A percentile compares a stretch with the other conserved stretches of the same genome.
Conservation (phyloP, 2,888 invertebrate species). For the Clostera curtula region DNA sequence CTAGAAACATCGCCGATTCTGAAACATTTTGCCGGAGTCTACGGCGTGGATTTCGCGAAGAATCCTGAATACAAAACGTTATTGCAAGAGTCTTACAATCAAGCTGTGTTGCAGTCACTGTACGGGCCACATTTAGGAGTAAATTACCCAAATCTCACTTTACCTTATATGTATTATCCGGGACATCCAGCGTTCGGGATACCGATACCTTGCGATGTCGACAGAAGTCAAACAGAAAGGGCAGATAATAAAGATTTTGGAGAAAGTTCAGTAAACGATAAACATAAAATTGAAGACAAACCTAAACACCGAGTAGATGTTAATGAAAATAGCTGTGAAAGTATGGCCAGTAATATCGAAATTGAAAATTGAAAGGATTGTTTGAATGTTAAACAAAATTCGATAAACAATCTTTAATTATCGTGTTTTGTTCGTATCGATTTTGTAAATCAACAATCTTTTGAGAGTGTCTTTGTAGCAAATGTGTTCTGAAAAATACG, state of each 20-base stretch:
- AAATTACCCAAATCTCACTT: constrained; percentile 57
- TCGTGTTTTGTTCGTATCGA: no score
- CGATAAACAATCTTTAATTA: constrained; percentile 4
- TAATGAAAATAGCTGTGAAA: constrained; percentile 65
- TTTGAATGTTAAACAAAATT: not conserved
- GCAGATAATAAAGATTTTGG: constrained; percentile 32
- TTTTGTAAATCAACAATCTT: no score
- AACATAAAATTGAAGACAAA: constrained; percentile 39
- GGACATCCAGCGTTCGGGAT: constrained; percentile 58
- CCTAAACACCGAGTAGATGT: constrained; percentile 40
- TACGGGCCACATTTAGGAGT: constrained; percentile 66
- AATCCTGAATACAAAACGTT: constrained; percentile 66
- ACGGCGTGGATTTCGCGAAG: constrained; percentile 65
- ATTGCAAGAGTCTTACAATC: constrained; percentile 66
- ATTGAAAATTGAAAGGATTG: constrained; percentile 51
- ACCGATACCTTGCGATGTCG: constrained; percentile 50
- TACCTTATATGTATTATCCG: constrained; percentile 68
- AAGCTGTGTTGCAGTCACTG: constrained; percentile 63
- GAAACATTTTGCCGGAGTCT: constrained; percentile 68
- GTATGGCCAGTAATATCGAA: constrained; percentile 71
- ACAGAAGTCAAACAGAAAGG: constrained; percentile 45
- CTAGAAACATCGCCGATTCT: constrained; percentile 62
- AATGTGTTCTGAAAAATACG: not conserved
- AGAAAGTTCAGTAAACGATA: constrained; percentile 38
- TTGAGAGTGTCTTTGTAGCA: no score